Base-by-base conservation (phyloP, 2,113 vertebrate species). In the Petrocephalus microphthalmus region DNA sequence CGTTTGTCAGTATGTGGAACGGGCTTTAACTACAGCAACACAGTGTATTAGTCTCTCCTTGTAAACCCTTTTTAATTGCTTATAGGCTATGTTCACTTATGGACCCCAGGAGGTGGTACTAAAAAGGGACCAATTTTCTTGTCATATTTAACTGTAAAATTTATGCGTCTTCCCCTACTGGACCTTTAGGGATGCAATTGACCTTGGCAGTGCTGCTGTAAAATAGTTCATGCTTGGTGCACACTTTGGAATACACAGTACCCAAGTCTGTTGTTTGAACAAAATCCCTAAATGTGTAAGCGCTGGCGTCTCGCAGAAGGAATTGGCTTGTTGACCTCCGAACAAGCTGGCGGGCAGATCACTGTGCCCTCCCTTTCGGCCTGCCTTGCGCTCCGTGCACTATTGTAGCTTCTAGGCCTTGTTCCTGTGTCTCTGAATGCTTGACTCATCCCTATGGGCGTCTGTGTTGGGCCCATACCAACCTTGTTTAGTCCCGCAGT, bases 401-500 rank as follows among this genome's bases (percentile, higher is more conserved):
- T 96, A 96, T 95, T 96, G 95, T 96, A 96, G 88, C 94, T 97
- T 29, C 91, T 97, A 97, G 96, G 97, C 97, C 97, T 98, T 97
- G 96, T 98, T 98, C 71, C 96, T 97, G 95, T 97, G 89, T 98
- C 96, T 96, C 96, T 98, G 96, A 97, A 97, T 97, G 96, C 96
- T 97, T 97, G 96, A 99, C 98, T 99, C 97, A 98, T 97, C 97
- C 96, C 97, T 97, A 96, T 98, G 98, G 97, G 98, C 96, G 97
- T 97, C 97, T 97, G 96, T 97, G 97, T 99, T 98, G 97, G 95
- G 97, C 98, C 97, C 96, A 98, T 98, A 98, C 97, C 97, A 98
- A 98, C 98, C 97, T 97, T 99, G 98, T 99, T 97, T 99, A 99
- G 98, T 99, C 98, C 98, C 98, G 97, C 98, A 99, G 98, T 99